Evolutionary conservation across 2,888 invertebrate genomes (phyloP), one percentile per base, ranked within the genome.

Genomic region (Lasioglossum calceatum): DNA sequence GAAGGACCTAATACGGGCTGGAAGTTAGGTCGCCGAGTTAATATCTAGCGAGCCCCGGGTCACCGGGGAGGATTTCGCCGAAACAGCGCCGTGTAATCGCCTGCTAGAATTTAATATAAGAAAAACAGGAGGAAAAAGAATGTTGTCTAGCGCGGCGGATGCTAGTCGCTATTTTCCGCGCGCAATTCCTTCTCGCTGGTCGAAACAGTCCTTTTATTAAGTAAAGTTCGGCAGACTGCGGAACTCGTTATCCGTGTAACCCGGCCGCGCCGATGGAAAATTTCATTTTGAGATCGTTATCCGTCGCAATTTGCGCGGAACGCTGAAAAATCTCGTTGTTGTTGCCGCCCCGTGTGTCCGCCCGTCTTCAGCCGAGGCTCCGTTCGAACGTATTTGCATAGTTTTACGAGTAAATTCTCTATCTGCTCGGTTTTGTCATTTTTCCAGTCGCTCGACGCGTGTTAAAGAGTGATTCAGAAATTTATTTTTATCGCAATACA

Each of bases 281-380:
- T 88, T 82, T 89, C 80, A 89, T 89, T 89, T 88, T 73, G 80
- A 84, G 73, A 79, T 88, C 82, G 85, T 87, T 88, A 86, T 79
- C 73, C 81, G 12, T n/a, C 42, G 76, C 44, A 76, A 82, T 77
- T 80, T 71, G 16, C 64, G 72, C 54, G 61, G 71, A 61, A 82
- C 61, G 61, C 50, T 58, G 67, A 80, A 79, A 84, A 82, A 82
- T 77, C 79, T 77, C 77, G 79, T 82, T 72, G 77, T 61, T 78
- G 83, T 81, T 72, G 75, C 44, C 23, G 23, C 77, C 81, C 72
- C 73, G 50, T 70, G 82, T 85, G 84, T 82, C 79, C 88, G 81
- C 87, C 47, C 8, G 54, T 79, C 54, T 71, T 75, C 58, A n/a
- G 27, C 4, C n/a, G 67, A 50, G 39, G 8, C 72, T 39, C 12